Evolutionary conservation across 30 jellyfish, hydroid and myxozoan genomes (phyloP).

Genomic region (Cassiopea andromeda): DNA sequence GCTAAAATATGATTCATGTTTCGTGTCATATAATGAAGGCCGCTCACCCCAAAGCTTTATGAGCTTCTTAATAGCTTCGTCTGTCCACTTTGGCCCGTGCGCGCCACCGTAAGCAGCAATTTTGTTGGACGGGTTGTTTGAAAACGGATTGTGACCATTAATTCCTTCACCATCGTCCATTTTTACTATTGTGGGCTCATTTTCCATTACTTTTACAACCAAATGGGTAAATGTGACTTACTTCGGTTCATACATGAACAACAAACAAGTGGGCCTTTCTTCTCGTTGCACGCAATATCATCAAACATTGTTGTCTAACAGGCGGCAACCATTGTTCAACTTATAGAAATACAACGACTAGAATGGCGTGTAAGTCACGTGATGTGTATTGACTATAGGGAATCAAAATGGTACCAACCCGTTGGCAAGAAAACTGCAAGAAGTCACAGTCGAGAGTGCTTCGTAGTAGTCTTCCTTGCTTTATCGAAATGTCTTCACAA

Average conservation of each 20-base stretch:
- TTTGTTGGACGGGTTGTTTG: slow-evolving; percentile 11
- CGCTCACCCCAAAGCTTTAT: slow-evolving; percentile 81
- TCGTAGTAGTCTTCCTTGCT: too few species aligned
- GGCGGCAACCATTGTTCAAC: slow-evolving; percentile 47
- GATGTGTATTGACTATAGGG: too few species aligned
- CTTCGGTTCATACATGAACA: not conserved
- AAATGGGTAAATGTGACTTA: not conserved
- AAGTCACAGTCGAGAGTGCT: too few species aligned
- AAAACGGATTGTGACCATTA: not conserved
- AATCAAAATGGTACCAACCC: too few species aligned
- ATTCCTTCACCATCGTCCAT: not conserved
- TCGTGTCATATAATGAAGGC: slow-evolving; percentile 74
- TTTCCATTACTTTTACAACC: not conserved
- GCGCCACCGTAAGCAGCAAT: slow-evolving; percentile 5
- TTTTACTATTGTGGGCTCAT: not conserved
- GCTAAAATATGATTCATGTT: slow-evolving; percentile 56
- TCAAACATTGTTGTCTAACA: slow-evolving; percentile 17
- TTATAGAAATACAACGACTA: not conserved
- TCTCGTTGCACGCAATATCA: slow-evolving; percentile 20
- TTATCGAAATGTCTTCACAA: too few species aligned
- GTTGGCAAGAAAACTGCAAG: too few species aligned
- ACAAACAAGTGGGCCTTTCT: not conserved
- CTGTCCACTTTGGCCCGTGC: slow-evolving; percentile 75
- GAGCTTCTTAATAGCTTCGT: slow-evolving; percentile 51
- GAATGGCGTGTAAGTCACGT: too few species aligned